Conservation (phyloP, 2,113 vertebrate genomes). For the Chloropsis cyanopogon region DNA sequence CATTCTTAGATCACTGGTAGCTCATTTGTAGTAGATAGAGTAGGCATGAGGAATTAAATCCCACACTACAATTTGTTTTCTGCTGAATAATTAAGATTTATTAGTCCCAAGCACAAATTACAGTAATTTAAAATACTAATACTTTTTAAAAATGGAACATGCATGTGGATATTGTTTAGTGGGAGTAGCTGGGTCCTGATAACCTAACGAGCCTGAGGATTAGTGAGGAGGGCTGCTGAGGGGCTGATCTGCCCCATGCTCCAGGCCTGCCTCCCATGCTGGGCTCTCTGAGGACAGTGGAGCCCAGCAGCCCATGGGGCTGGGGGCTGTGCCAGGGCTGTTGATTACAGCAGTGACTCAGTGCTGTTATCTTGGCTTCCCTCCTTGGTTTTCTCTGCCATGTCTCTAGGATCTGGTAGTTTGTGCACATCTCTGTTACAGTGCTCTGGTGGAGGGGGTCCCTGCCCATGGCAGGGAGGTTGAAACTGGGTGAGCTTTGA, state of each 20-base stretch:
- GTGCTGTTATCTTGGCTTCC: too few relatives aligned
- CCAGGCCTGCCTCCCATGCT: not conserved
- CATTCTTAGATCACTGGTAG: not conserved
- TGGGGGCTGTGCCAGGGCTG: too few relatives aligned
- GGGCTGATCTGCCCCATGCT: rapidly evolving
- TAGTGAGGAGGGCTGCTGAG: not conserved
- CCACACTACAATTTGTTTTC: constrained; percentile 23
- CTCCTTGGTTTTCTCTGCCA: too few relatives aligned
- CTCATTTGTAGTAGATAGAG: constrained; percentile 12
- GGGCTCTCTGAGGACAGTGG: not conserved
- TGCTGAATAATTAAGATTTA: constrained; percentile 39
- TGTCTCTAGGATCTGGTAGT: too few relatives aligned
- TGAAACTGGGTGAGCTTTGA: not conserved
- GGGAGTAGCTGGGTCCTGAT: not conserved
- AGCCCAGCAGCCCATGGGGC: too few relatives aligned
- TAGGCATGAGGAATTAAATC: constrained; percentile 16
- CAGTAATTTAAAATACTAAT: constrained; percentile 21
- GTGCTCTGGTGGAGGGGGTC: too few relatives aligned
- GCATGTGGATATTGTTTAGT: not conserved
- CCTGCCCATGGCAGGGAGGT: not conserved
- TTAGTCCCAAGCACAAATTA: constrained; percentile 38
- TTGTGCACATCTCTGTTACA: too few relatives aligned
- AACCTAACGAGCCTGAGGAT: not conserved
- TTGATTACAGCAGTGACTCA: too few relatives aligned
- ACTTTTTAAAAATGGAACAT: not conserved